A percentile compares a stretch with the other conserved stretches of the same genome.
Conservation (phyloP, 2,797 vertebrate genomes). For the Thunnus albacares region DNA sequence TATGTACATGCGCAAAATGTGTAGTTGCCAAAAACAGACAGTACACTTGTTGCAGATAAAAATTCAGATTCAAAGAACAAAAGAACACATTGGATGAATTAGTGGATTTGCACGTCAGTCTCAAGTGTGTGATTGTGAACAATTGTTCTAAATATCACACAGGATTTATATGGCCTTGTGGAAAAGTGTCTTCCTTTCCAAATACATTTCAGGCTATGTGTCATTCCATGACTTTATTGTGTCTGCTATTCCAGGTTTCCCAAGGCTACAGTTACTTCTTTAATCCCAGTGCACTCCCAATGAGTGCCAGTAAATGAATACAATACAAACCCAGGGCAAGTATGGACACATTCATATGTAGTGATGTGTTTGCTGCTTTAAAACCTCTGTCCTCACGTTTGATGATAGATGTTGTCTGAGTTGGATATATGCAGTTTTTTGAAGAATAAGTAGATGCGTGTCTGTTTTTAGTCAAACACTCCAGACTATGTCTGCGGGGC, state of each 20-base stretch:
- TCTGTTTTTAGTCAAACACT: constrained; percentile 17
- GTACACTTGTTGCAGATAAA: constrained; percentile 7
- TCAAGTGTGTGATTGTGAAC: constrained; percentile 21
- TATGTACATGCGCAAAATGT: neutral
- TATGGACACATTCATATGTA: constrained; percentile 10
- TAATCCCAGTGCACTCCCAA: constrained; percentile 15
- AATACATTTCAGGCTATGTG: constrained; percentile 17
- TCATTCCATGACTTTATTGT: constrained; percentile 42
- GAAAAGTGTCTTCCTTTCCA: constrained; percentile 47
- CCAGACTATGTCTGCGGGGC: neutral
- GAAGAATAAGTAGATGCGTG: neutral
- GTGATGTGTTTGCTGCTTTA: constrained; percentile 22
- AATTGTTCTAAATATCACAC: constrained; percentile 19
- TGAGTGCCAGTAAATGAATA: constrained; percentile 37
- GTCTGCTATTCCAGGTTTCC: constrained; percentile 29
- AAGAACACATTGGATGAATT: constrained; percentile 16
- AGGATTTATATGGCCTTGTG: constrained; percentile 33
- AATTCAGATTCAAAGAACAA: constrained; percentile 15
- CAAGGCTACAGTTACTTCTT: constrained; percentile 16
- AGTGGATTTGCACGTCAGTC: constrained; percentile 40
- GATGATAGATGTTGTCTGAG: constrained; percentile 4
- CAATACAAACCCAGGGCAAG: constrained; percentile 41
- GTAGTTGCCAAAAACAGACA: neutral
- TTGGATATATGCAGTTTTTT: neutral
- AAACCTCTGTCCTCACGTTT: constrained; percentile 15